These are phyloP conservation scores for Bugulina stolonifera DNA, from an alignment of 2,888 invertebrate species.

Conservation along the genomic window DNA sequence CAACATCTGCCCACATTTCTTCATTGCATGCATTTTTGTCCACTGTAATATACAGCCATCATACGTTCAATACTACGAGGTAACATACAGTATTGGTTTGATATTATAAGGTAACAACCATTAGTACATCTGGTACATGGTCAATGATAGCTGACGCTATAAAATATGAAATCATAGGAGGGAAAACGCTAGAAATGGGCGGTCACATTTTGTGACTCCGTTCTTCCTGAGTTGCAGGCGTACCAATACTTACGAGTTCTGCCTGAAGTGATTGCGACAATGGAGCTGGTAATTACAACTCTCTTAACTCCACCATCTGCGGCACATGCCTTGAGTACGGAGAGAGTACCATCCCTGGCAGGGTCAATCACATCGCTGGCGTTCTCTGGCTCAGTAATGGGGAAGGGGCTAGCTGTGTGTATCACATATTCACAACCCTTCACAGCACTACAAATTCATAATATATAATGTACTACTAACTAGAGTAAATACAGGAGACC, in stretches of 20 bases:
- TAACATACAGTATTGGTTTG: no score
- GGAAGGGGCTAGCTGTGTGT: constrained; percentile 55
- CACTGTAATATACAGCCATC: constrained; percentile 33
- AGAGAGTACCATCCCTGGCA: constrained; percentile 56
- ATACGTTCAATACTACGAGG: no score
- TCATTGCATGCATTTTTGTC: constrained; percentile 49
- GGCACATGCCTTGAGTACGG: constrained; percentile 52
- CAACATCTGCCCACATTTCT: constrained; percentile 53
- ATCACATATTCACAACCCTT: constrained; percentile 54
- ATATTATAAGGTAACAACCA: no score
- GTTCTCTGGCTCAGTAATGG: constrained; percentile 43
- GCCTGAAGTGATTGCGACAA: constrained; percentile 48
- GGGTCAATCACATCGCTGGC: constrained; percentile 53
- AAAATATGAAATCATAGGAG: no score
- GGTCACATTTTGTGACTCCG: no score
- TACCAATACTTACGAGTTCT: constrained; percentile 25
- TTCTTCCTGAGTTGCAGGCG: no score
- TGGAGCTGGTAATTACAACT: constrained; percentile 57
- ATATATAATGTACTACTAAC: not conserved
- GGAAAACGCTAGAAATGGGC: no score
- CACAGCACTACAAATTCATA: constrained; percentile 44
- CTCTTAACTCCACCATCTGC: constrained; percentile 54
- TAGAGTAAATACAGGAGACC: no score
- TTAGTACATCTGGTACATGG: no score
- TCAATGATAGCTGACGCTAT: no score